These are phyloP conservation scores for Acrocephalus scirpaceus DNA, from an alignment of 2,797 vertebrate genomes.

Conservation along the genomic window DNA sequence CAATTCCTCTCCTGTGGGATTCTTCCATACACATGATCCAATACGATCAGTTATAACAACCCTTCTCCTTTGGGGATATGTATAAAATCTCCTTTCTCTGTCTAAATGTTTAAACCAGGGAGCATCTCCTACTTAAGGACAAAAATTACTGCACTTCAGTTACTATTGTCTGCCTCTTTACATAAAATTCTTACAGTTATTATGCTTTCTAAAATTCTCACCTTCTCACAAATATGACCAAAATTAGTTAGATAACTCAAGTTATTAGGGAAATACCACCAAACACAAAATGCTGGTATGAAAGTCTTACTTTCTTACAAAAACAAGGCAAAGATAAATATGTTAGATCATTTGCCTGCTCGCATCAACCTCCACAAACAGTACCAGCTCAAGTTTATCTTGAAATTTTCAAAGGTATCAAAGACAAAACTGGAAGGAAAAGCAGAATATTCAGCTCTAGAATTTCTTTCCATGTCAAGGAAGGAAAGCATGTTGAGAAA, in stretches of 20 bases:
- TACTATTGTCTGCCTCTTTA: background rate
- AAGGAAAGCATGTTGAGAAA: background rate
- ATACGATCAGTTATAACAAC: background rate
- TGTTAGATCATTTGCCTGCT: background rate
- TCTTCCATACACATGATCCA: fast-evolving
- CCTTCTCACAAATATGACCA: background rate
- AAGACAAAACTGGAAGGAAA: background rate
- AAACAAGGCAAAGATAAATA: background rate
- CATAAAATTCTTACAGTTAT: background rate
- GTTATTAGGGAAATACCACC: background rate
- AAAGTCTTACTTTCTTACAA: background rate
- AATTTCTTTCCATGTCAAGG: background rate
- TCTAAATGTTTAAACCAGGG: background rate
- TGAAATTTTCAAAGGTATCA: background rate
- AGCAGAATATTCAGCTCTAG: background rate
- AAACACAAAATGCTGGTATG: background rate
- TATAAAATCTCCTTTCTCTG: background rate
- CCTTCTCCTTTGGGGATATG: background rate
- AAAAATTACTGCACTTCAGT: background rate
- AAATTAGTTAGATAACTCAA: background rate
- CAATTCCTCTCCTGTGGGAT: background rate
- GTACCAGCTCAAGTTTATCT: background rate
- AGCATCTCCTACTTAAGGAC: background rate
- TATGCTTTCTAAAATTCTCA: background rate
- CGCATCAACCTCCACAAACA: background rate